Evolutionary conservation across 2,888 invertebrate species (phyloP), one percentile per base, ranked within the genome.

Genomic region (Seira ritae): DNA sequence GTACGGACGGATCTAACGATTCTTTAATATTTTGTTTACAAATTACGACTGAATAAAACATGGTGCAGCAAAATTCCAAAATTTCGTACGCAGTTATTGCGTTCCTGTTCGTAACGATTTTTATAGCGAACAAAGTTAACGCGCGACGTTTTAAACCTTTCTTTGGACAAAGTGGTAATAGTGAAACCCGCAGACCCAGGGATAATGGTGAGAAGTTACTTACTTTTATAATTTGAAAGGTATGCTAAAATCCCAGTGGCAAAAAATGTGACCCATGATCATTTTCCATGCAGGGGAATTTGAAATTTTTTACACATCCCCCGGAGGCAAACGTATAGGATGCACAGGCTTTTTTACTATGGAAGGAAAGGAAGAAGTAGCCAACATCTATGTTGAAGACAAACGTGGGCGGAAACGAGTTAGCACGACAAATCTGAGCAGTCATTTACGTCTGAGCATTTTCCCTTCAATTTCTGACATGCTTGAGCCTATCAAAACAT

Each of bases 311-410:
- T 81, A 62, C 23, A 65, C 62, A 2, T 65, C 81, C 8, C 81
- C 81, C 1, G 81, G 71, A n/a, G 81, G 81, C 0, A 81, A 81
- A 37, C 70, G 75, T n/a, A 22, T 81, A 15, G 81, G 81, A 3
- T 81, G 81, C 42, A 75, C 50, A 17, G 81, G 81, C 0, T 70
- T 81, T 8, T 81, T 81, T 17, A 75, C 66, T 6, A 20, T 65
- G 19, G 81, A 81, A 71, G 81, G 81, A 12, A 75, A 46, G 55
- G 81, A 81, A 71, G 74, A 81, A 71, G 71, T 81, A 12, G 10
- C 50, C 62, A 75, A 62, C 23, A 81, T 81, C 70, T 81, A 74
- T 71, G 75, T 81, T 1, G 81, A 81, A 37, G 50, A 50, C 15
- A 50, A 50, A 15, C 60, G 62, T 2, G 81, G 81, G 0, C 17